A percentile compares a stretch with the other conserved stretches of the same genome.
These are phyloP conservation scores for Dicentrarchus labrax DNA, from an alignment of 2,113 vertebrate genomes.

Conservation along the genomic window DNA sequence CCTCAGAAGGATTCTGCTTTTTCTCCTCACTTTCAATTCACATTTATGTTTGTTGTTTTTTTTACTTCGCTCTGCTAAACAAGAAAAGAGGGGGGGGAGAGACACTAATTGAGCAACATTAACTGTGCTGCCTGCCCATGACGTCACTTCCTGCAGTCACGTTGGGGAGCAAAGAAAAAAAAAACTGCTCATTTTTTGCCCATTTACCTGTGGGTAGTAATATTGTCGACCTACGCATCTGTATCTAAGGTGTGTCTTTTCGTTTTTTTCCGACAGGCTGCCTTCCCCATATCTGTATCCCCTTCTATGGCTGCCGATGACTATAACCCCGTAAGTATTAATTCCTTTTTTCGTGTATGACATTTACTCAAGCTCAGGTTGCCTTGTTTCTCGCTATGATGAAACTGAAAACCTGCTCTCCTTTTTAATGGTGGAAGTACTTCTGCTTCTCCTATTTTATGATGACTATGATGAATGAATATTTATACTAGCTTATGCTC, in stretches of 20 bases:
- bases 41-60: background rate
- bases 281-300: conserved; percentile 80
- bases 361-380: background rate
- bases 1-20: background rate
- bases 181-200: background rate
- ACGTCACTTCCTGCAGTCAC: conserved; percentile 65
- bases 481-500: background rate
- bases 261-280: conserved; percentile 74
- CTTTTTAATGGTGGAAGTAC: background rate
- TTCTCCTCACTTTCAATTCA: background rate
- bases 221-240: conserved; percentile 9
- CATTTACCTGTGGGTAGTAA: background rate
- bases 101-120: conserved; percentile 21
- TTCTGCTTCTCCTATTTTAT: conserved; percentile 58
- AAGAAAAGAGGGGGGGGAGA: background rate
- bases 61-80: background rate
- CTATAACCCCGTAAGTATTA: conserved; percentile 87
- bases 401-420: background rate
- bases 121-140: conserved; percentile 9
- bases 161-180: background rate
- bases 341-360: background rate
- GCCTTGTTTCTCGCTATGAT: background rate
- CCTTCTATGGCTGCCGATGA: conserved; percentile 88
- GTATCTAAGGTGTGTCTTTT: conserved; percentile 11
- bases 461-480: too few species aligned